Conservation (phyloP, 2,888 invertebrate species). For the Uloborus plumipes region DNA sequence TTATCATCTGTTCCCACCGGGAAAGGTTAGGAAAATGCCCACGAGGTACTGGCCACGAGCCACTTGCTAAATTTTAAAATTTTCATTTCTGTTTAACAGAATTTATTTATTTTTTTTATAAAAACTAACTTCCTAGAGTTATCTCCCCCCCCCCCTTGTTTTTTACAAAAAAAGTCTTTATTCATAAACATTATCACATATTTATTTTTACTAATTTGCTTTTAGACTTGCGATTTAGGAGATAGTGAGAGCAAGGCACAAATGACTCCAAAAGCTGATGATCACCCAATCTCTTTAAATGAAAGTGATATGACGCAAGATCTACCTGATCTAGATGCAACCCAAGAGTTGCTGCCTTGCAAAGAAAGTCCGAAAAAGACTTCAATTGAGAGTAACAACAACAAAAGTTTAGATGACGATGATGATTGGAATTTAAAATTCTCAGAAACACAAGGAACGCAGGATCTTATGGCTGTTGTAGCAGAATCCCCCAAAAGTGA, state of each 20-base stretch:
- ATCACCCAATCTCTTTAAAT: neutral
- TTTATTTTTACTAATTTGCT: neutral
- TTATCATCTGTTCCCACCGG: no score
- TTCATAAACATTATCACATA: neutral
- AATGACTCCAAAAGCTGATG: constrained; percentile 3
- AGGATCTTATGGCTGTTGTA: constrained; percentile 9
- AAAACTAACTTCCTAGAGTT: neutral
- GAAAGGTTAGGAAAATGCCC: no score
- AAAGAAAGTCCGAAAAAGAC: neutral
- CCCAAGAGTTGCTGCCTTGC: constrained; percentile 23
- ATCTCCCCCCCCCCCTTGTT: no score
- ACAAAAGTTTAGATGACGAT: constrained; percentile 8
- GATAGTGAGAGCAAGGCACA: neutral
- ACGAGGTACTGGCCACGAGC: no score
- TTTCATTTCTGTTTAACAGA: neutral
- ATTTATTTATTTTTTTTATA: constrained; percentile 6
- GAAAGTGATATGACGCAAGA: constrained; percentile 55
- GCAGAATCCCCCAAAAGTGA: no score
- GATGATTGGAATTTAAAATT: constrained; percentile 55
- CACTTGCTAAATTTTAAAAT: neutral
- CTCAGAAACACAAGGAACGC: constrained; percentile 48
- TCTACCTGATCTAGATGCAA: constrained; percentile 33
- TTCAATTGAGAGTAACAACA: neutral
- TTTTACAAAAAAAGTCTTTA: neutral
- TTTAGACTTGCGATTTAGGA: constrained; percentile 29